These are phyloP conservation scores for Myocastor coypus DNA, from an alignment of 2,113 vertebrate species.

Conservation along the genomic window DNA sequence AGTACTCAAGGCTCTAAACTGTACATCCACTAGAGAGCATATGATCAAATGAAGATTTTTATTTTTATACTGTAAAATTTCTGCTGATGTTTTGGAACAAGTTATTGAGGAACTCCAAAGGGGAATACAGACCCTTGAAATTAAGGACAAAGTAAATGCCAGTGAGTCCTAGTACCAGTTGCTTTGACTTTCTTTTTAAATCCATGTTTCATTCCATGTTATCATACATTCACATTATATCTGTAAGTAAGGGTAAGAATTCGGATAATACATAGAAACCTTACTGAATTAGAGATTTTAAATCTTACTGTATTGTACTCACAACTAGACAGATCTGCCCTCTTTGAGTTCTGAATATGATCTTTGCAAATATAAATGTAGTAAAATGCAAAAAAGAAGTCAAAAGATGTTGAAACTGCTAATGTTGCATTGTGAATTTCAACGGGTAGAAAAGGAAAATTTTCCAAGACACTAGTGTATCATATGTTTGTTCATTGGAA, in stretches of 20 bases:
- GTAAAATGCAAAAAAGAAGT: slow-evolving; percentile 29
- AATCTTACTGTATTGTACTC: slow-evolving; percentile 66
- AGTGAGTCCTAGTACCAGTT: background rate
- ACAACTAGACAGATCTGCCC: slow-evolving; percentile 38
- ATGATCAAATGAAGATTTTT: background rate
- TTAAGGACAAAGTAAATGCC: background rate
- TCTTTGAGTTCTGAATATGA: slow-evolving; percentile 55
- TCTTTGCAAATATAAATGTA: slow-evolving; percentile 63
- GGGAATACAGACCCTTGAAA: background rate
- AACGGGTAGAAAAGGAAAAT: slow-evolving; percentile 36
- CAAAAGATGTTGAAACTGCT: slow-evolving; percentile 48
- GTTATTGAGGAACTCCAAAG: background rate
- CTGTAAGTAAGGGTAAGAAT: slow-evolving; percentile 74
- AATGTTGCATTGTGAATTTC: background rate
- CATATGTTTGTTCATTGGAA: slow-evolving; percentile 24
- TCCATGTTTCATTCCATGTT: slow-evolving; percentile 32
- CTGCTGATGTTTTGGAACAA: background rate
- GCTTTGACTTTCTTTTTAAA: slow-evolving; percentile 51
- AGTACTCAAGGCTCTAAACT: background rate
- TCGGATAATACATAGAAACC: slow-evolving; percentile 56
- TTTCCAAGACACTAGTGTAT: background rate
- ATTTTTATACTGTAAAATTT: background rate
- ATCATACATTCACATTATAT: slow-evolving; percentile 63
- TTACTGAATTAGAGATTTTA: slow-evolving; percentile 63
- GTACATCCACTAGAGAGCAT: background rate